Evolutionary conservation across 2,797 vertebrate species (phyloP).

Genomic region (Pempheris klunzingeri): DNA sequence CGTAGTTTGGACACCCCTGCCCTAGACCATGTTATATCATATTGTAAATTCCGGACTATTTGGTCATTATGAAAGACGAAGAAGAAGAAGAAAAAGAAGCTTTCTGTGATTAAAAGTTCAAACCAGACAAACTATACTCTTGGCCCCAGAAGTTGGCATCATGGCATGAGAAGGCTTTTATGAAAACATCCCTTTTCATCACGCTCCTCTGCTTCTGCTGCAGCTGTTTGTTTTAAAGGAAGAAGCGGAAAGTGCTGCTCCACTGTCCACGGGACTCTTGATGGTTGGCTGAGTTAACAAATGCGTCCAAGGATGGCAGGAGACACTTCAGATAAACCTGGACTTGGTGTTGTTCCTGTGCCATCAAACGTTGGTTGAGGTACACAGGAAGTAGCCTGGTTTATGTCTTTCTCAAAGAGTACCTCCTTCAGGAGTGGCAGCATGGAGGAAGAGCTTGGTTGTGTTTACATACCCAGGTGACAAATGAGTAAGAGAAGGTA

Average conservation of each 20-base stretch:
- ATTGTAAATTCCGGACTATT: background rate
- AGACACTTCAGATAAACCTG: constrained; percentile 74
- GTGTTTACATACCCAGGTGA: constrained; percentile 71
- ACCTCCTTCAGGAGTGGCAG: constrained; percentile 49
- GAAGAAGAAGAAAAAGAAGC: background rate
- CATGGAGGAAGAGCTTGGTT: constrained; percentile 63
- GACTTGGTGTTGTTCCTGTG: constrained; percentile 48
- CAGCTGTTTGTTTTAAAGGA: constrained; percentile 59
- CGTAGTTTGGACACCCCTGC: too few relatives aligned
- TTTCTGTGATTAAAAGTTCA: constrained; percentile 7
- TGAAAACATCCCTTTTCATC: constrained; percentile 16
- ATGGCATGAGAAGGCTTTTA: constrained; percentile 3
- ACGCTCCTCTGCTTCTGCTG: constrained; percentile 6
- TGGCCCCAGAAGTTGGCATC: constrained; percentile 11
- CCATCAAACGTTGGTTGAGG: constrained; percentile 40
- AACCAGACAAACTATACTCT: background rate
- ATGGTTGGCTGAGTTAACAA: constrained; percentile 71
- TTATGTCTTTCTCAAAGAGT: constrained; percentile 58
- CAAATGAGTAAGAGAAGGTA: constrained; percentile 45
- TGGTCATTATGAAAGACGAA: background rate
- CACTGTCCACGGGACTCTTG: constrained; percentile 44
- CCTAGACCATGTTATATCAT: background rate
- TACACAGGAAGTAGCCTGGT: constrained; percentile 70
- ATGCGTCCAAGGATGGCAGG: constrained; percentile 65
- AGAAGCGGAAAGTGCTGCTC: constrained; percentile 41